Conservation (phyloP, 1,140 invertebrate genomes). For the Myzus persicae region DNA sequence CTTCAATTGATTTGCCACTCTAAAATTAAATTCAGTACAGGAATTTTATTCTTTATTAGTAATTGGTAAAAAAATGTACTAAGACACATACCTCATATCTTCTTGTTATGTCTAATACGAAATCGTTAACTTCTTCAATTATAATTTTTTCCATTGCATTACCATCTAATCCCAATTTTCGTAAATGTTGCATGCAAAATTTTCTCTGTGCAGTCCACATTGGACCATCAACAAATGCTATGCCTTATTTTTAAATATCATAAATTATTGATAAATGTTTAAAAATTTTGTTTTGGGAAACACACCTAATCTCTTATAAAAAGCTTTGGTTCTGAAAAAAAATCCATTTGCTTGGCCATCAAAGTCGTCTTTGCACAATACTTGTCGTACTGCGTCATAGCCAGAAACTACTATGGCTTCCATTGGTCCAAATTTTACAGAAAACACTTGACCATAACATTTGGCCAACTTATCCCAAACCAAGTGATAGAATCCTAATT, state of each 20-base stretch:
- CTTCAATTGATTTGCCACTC: slow-evolving; percentile 58
- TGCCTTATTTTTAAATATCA: slow-evolving; percentile 65
- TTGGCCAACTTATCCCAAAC: slow-evolving; percentile 63
- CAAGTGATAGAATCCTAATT: slow-evolving; percentile 64
- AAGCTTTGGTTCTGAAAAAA: slow-evolving; percentile 71
- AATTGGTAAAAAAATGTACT: not conserved
- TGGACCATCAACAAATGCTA: slow-evolving; percentile 73
- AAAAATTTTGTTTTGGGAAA: slow-evolving; percentile 54
- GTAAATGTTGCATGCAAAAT: slow-evolving; percentile 70
- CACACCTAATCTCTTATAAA: slow-evolving; percentile 73
- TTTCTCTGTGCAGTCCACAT: slow-evolving; percentile 71
- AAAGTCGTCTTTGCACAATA: slow-evolving; percentile 71
- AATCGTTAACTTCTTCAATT: slow-evolving; percentile 68
- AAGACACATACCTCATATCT: slow-evolving; percentile 58
- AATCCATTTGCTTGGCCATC: slow-evolving; percentile 76
- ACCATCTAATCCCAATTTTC: slow-evolving; percentile 71
- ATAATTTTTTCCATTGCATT: slow-evolving; percentile 70
- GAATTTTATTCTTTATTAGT: not conserved
- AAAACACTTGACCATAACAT: slow-evolving; percentile 66
- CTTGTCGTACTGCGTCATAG: slow-evolving; percentile 70
- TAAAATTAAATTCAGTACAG: not conserved
- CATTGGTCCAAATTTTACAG: slow-evolving; percentile 69
- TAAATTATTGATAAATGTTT: not conserved
- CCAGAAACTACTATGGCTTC: slow-evolving; percentile 72
- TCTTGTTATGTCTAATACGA: slow-evolving; percentile 65